Evolutionary conservation across 2,797 vertebrate species (phyloP).

Genomic region (Vultur gryphus): DNA sequence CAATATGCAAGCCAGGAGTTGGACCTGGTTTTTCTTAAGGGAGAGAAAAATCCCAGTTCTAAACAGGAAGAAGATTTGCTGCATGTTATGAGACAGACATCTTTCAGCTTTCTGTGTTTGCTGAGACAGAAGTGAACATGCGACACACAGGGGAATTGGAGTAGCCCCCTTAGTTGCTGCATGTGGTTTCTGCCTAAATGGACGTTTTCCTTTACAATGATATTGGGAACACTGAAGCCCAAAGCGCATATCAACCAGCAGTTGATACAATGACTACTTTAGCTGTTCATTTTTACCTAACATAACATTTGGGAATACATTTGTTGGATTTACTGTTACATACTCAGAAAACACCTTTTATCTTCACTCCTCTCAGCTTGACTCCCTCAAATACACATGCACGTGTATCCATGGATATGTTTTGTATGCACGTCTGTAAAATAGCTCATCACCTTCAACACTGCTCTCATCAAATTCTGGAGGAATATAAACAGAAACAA

Average conservation of each 20-base stretch:
- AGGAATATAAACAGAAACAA: background rate
- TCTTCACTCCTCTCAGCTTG: background rate
- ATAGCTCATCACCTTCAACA: background rate
- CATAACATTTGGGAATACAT: background rate
- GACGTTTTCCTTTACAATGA: background rate
- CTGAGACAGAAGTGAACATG: background rate
- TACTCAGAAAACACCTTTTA: background rate
- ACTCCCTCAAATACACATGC: background rate
- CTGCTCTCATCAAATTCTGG: background rate
- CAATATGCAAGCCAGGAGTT: background rate
- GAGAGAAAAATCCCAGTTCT: background rate
- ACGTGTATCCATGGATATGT: rapidly evolving
- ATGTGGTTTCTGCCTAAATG: background rate
- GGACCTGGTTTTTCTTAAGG: background rate
- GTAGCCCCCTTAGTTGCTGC: background rate
- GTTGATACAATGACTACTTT: background rate
- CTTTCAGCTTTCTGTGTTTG: background rate
- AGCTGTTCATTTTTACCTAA: background rate
- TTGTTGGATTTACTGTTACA: background rate
- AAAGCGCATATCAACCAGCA: background rate
- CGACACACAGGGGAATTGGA: background rate
- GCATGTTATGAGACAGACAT: background rate
- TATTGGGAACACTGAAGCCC: background rate
- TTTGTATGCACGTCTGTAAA: background rate
- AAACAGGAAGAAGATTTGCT: background rate